Percentiles rank a stretch among this genome's conserved stretches.
These are phyloP conservation scores for Haliclona indistincta DNA, from an alignment of 37 sponge, comb jelly and placozoan species.

Conservation along the genomic window DNA sequence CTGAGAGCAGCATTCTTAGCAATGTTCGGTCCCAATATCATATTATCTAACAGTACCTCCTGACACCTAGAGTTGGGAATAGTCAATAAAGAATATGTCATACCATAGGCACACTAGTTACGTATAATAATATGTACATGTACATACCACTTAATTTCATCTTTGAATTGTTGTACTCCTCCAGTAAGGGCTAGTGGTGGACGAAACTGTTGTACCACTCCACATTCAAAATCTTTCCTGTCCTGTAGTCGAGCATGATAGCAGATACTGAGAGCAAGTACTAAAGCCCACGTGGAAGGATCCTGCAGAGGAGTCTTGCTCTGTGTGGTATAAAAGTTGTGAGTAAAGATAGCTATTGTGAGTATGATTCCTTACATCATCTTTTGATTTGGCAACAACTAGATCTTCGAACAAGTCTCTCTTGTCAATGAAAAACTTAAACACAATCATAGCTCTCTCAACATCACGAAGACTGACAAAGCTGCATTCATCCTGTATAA, in stretches of 20 bases:
- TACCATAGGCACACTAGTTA: too few relatives aligned
- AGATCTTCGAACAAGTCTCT: slow-evolving; percentile 1
- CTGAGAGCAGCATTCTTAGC: slow-evolving; percentile 65
- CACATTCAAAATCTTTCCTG: slow-evolving; percentile 53
- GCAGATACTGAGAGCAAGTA: slow-evolving; percentile 80
- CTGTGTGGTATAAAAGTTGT: neutral
- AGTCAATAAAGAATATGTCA: neutral
- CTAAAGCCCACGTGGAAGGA: slow-evolving; percentile 33
- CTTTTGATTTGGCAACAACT: too few relatives aligned
- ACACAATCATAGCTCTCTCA: slow-evolving; percentile 49
- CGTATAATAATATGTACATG: too few relatives aligned
- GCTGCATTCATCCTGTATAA: slow-evolving; percentile 64
- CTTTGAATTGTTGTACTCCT: slow-evolving; percentile 41
- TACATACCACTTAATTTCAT: slow-evolving; percentile 13
- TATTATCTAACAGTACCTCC: slow-evolving; percentile 33
- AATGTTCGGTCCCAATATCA: slow-evolving; percentile 46
- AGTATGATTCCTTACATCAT: neutral
- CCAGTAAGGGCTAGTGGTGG: slow-evolving; percentile 42
- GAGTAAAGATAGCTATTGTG: neutral
- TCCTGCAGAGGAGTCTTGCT: neutral
- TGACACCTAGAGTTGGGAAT: slow-evolving; percentile 35
- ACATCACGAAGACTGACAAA: slow-evolving; percentile 77
- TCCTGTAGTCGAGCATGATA: slow-evolving; percentile 76
- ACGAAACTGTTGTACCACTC: slow-evolving; percentile 31
- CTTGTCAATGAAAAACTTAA: slow-evolving; percentile 31